phyloP scores from a whole-genome alignment of 2,888 invertebrate species.

The Polia nebulosa region DNA sequence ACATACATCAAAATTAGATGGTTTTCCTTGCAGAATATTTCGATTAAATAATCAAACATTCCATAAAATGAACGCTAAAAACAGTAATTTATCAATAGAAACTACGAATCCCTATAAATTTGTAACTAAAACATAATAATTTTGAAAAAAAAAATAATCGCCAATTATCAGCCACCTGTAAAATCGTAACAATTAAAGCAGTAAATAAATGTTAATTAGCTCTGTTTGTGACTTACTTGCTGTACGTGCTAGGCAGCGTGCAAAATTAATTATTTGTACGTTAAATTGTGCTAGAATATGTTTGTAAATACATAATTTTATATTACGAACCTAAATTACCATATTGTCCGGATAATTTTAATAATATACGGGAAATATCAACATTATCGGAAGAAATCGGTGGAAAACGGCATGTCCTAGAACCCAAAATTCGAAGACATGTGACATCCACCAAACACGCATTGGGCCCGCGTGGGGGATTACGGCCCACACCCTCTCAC shows the following conservation, averaged over 20 bases:
- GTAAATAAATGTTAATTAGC: slow-evolving; percentile 56
- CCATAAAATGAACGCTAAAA: not conserved
- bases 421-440: too few species aligned
- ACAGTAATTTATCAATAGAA: not conserved
- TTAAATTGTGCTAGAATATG: slow-evolving; percentile 69
- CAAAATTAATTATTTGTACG: slow-evolving; percentile 76
- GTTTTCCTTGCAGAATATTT: not conserved
- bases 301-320: slow-evolving; percentile 44
- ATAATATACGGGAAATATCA: not conserved
- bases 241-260: slow-evolving; percentile 92
- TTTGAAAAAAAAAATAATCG: slow-evolving; percentile 42
- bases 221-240: slow-evolving; percentile 90
- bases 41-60: not conserved
- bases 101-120: not conserved
- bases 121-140: slow-evolving; percentile 25
- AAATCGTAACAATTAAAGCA: slow-evolving; percentile 56
- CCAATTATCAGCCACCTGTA: slow-evolving; percentile 70
- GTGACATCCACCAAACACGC: too few species aligned
- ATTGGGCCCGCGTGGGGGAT: too few species aligned
- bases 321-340: slow-evolving; percentile 1
- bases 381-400: too few species aligned
- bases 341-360: not conserved
- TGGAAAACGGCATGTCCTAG: too few species aligned
- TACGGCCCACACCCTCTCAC: too few species aligned
- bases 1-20: not conserved